Base-by-base conservation (phyloP, 2,797 vertebrate genomes). In the Melanotaenia pygmaea region DNA sequence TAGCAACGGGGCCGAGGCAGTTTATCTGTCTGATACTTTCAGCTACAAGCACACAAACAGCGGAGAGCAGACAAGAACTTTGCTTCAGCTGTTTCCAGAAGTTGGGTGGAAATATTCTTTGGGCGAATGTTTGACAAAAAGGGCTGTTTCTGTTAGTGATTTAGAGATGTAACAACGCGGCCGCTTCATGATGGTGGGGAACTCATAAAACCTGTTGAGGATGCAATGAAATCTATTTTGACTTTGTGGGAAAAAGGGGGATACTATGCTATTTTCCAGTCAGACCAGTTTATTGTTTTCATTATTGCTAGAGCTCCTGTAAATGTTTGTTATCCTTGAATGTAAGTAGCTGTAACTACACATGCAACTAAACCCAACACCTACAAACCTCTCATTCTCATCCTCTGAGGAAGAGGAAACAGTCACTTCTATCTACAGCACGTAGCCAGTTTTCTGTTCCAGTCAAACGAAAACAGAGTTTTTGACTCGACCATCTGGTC, bases 301-400 rank as follows among this genome's bases (percentile, higher is more conserved):
- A 45, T 20, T 45, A 45, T 43, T 14, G 28, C 59, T 58, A 45
- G 67, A 75, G 75, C 69, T 67, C 77, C 82, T 63, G 65, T 74
- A 71, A 77, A 70, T 70, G 72, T 74, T 72, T 50, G 59, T 65
- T 74, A 62, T 70, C 70, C 73, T 77, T 64, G 61, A 50, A 64
- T 56, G 74, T 30, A 70, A 74, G 80, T 71, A 77, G 79, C 69
- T 43, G 40, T 73, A 72, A 81, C 82, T 88, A 82, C 69, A 86
- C 93, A 94, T 94, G 92, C 94, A 94, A 82, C 71, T 88, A 80
- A 77, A 87, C 82, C 74, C 85, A 64, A 80, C 82, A 87, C 81
- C 81, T 87, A 90, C 93, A 95, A 94, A 94, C 94, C 93, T 94
- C 93, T 91, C 88, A 13, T 85, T 73, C 73, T 74, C 77, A 77